Conservation (phyloP, 2,888 invertebrate species). For the Phoenoteleia sp. region DNA sequence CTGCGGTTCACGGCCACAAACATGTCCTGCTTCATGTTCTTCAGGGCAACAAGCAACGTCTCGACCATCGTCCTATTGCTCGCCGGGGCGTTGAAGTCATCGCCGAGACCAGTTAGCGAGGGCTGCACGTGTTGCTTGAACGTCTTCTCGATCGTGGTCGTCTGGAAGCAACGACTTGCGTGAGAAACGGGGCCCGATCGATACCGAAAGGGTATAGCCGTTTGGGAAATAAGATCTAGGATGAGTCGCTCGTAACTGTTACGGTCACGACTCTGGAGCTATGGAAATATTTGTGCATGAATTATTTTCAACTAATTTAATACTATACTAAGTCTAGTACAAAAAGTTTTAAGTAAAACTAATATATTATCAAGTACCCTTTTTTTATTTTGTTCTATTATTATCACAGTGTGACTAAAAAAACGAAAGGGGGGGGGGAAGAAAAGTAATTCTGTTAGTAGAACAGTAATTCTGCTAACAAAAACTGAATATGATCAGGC, state of each 20-base stretch:
- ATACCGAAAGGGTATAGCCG: background rate
- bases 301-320: too few species aligned
- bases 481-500: too few species aligned
- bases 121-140: conserved; percentile 91
- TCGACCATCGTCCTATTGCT: conserved; percentile 93
- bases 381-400: too few species aligned
- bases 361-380: too few species aligned
- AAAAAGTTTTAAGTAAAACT: too few species aligned
- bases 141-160: conserved; percentile 92
- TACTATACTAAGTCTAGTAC: too few species aligned
- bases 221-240: background rate
- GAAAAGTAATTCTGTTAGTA: too few species aligned
- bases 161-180: conserved; percentile 87
- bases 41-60: conserved; percentile 90
- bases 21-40: conserved; percentile 91
- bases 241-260: too few species aligned
- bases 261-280: background rate
- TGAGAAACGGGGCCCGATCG: background rate
- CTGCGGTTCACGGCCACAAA: conserved; percentile 92
- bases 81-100: conserved; percentile 92
- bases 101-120: conserved; percentile 91
- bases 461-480: too few species aligned
- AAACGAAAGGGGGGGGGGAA: too few species aligned
- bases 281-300: background rate
- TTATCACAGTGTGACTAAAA: too few species aligned